These are phyloP conservation scores for Nycticorax nycticorax DNA, from an alignment of 2,113 vertebrate species.

Conservation along the genomic window DNA sequence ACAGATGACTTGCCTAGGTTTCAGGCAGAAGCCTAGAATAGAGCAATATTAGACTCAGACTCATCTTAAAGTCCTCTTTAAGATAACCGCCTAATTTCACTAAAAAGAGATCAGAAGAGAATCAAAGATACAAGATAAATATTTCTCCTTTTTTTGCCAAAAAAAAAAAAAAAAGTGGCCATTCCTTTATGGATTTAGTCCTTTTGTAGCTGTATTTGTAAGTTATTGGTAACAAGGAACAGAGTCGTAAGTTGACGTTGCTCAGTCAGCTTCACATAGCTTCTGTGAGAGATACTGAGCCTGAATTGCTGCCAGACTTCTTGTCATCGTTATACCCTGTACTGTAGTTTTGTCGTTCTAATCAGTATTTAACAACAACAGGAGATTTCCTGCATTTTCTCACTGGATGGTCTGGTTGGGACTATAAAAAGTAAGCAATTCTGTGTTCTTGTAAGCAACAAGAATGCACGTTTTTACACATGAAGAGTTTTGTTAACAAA, in stretches of 20 bases:
- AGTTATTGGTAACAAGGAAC: neutral
- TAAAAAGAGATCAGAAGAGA: neutral
- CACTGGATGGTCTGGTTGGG: neutral
- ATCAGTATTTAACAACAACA: neutral
- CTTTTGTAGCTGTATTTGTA: neutral
- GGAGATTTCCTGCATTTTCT: neutral
- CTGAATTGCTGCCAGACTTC: neutral
- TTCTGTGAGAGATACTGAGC: neutral
- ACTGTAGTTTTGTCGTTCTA: neutral
- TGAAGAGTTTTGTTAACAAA: neutral
- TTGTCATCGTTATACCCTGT: neutral
- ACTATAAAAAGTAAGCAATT: neutral
- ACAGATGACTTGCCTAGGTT: neutral
- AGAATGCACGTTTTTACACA: neutral
- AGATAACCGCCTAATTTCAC: neutral
- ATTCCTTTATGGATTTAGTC: neutral
- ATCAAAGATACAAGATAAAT: neutral
- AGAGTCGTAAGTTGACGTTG: fast-evolving
- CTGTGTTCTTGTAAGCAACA: neutral
- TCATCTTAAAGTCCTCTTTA: neutral
- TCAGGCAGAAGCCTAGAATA: neutral
- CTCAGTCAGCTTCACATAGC: neutral
- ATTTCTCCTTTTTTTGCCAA: neutral
- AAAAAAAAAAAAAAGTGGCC: too few species aligned
- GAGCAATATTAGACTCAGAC: neutral